These are phyloP conservation scores for Turritopsis rubra DNA, from an alignment of 30 jellyfish, hydroid and myxozoan genomes.

Conservation along the genomic window DNA sequence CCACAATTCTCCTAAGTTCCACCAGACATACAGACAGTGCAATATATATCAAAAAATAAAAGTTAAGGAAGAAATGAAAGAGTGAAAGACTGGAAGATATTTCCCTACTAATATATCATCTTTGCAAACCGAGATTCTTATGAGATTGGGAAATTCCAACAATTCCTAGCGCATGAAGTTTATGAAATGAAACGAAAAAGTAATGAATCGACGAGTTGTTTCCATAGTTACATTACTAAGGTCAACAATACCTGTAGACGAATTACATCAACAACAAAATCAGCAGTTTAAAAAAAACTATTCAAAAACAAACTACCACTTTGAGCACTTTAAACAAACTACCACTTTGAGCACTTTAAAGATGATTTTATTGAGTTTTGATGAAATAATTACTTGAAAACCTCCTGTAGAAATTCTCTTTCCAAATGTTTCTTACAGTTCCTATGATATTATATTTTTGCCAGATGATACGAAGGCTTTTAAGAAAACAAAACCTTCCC, in stretches of 20 bases:
- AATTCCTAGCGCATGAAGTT: neutral
- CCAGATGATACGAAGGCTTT: no score
- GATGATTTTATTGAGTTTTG: no score
- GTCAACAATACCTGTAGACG: neutral
- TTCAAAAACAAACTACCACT: no score
- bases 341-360: no score
- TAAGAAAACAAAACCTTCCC: neutral
- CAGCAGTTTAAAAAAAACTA: no score
- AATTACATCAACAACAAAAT: neutral
- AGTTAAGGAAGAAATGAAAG: neutral
- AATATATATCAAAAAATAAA: neutral
- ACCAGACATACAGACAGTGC: neutral
- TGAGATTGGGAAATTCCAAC: neutral
- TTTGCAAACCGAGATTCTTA: neutral
- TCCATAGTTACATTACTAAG: neutral
- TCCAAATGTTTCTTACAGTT: no score
- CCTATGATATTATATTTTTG: no score
- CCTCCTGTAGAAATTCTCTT: no score
- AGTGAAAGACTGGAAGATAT: neutral
- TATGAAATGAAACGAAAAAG: neutral
- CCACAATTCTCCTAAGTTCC: neutral
- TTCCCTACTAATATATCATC: neutral
- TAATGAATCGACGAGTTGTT: neutral
- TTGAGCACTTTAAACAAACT: no score
- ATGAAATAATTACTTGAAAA: no score